Evolutionary conservation across 1,140 invertebrate species (phyloP).

Genomic region (Lepidurus apus): DNA sequence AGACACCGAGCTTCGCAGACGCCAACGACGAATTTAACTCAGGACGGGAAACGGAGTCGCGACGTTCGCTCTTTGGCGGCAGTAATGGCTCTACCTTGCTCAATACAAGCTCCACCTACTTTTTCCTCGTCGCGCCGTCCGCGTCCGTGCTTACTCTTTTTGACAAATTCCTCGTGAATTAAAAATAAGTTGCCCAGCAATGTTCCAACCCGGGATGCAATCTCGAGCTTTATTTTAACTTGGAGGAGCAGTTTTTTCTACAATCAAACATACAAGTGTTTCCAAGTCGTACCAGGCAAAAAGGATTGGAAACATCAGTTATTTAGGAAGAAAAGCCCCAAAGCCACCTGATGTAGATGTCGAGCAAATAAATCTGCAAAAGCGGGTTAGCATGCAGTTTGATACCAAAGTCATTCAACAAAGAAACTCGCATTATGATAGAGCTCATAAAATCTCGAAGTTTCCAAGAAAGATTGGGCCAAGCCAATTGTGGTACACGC

Average conservation of each 20-base stretch:
- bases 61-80: slow-evolving; percentile 8
- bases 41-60: background rate
- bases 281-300: too few relatives aligned
- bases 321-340: too few relatives aligned
- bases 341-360: too few relatives aligned
- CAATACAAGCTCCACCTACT: background rate
- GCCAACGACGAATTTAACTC: slow-evolving; percentile 16
- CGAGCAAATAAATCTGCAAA: too few relatives aligned
- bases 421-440: too few relatives aligned
- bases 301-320: too few relatives aligned
- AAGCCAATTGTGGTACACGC: background rate
- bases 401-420: too few relatives aligned
- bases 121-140: background rate
- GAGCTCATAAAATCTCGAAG: background rate
- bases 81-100: slow-evolving; percentile 4
- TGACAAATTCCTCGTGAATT: slow-evolving; percentile 9
- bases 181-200: background rate
- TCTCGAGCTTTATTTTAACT: background rate
- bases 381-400: too few relatives aligned
- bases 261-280: too few relatives aligned
- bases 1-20: slow-evolving; percentile 9
- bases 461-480: background rate
- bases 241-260: background rate
- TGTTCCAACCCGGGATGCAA: background rate
- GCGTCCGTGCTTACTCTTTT: background rate